Conservation (phyloP, 2,797 vertebrate species). For the Oryzias dopingdopingensis region DNA sequence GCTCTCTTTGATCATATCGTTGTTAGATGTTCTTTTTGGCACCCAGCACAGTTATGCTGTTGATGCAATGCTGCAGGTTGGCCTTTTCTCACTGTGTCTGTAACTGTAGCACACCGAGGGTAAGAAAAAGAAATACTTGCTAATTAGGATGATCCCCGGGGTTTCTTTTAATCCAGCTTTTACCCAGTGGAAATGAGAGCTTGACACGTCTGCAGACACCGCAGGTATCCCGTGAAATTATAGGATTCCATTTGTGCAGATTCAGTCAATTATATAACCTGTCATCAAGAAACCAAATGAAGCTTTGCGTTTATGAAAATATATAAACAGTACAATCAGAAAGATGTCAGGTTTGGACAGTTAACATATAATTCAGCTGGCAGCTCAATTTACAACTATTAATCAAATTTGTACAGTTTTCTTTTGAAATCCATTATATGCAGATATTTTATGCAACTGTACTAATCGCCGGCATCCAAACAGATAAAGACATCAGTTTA, state of each 20-base stretch:
- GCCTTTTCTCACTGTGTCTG: constrained; percentile 35
- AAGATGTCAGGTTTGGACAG: neutral
- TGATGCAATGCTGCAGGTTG: constrained; percentile 45
- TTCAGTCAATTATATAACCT: constrained; percentile 6
- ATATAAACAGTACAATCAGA: neutral
- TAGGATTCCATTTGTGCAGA: constrained; percentile 9
- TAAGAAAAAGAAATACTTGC: constrained; percentile 33
- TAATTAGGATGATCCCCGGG: constrained; percentile 47
- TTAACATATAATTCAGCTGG: too few species aligned
- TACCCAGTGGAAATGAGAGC: constrained; percentile 23
- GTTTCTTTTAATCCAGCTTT: constrained; percentile 26
- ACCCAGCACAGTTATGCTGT: constrained; percentile 37
- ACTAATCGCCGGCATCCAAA: too few species aligned
- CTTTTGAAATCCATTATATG: too few species aligned
- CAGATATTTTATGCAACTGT: too few species aligned
- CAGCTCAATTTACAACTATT: too few species aligned
- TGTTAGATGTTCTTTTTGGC: constrained; percentile 41
- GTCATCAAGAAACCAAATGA: neutral
- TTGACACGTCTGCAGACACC: constrained; percentile 28
- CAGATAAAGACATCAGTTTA: too few species aligned
- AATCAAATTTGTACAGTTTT: too few species aligned
- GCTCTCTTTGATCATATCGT: constrained; percentile 44
- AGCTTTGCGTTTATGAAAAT: neutral
- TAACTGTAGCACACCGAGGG: constrained; percentile 26
- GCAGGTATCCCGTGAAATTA: constrained; percentile 20